A percentile compares a stretch with the other conserved stretches of the same genome.
Evolutionary conservation across 2,888 invertebrate genomes (phyloP).

Genomic region (Cephus pygmeus): DNA sequence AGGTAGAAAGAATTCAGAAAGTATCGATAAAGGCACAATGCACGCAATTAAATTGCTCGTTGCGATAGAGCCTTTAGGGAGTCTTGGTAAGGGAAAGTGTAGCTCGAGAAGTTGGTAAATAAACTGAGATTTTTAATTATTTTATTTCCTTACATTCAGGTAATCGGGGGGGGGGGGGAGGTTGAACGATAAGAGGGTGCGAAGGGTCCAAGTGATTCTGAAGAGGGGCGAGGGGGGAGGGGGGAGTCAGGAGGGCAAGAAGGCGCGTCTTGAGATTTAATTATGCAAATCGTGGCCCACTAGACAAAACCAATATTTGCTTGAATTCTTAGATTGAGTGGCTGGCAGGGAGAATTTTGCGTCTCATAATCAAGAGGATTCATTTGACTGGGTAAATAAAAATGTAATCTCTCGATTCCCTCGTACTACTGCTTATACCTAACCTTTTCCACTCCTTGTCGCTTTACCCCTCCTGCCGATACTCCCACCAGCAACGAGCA

Average conservation of each 20-base stretch:
- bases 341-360: constrained; percentile 34
- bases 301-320: constrained; percentile 63
- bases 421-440: not conserved
- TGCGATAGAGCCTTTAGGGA: no score
- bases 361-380: constrained; percentile 54
- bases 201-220: no score
- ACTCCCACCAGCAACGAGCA: not conserved
- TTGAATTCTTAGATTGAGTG: constrained; percentile 44
- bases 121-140: constrained; percentile 60
- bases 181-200: not conserved
- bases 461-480: not conserved
- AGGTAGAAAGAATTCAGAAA: no score
- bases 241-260: no score
- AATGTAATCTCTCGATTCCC: constrained; percentile 41
- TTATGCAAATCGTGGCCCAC: constrained; percentile 61
- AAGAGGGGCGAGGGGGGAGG: no score
- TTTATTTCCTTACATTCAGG: constrained; percentile 49
- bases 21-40: not conserved
- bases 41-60: no score
- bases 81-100: not conserved
- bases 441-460: constrained; percentile 7
- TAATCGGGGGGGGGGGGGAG: not conserved
- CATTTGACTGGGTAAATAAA: constrained; percentile 54
- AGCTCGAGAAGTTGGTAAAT: constrained; percentile 40
- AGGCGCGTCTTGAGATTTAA: constrained; percentile 50